Percentiles rank a stretch among this genome's conserved stretches.
These are phyloP conservation scores for Xylota segnis DNA, from an alignment of 2,888 invertebrate species.

Conservation along the genomic window DNA sequence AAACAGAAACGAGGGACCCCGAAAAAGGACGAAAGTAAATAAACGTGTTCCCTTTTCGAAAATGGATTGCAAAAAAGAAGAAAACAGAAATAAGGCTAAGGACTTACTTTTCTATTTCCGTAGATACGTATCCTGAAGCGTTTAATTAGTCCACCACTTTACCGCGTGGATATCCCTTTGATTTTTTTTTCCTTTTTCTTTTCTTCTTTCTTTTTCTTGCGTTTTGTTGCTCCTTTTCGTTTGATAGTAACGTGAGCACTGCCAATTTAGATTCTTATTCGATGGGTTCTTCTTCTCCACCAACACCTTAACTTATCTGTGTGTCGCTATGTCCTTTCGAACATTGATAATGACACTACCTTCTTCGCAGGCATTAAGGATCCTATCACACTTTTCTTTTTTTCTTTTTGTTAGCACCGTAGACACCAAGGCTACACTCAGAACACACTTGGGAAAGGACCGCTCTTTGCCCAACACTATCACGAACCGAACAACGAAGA, in stretches of 20 bases:
- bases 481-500: conserved; percentile 11
- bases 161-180: conserved; percentile 47
- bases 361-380: conserved; percentile 63
- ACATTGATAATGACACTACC: conserved; percentile 57
- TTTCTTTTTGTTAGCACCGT: neutral
- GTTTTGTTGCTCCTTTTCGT: conserved; percentile 4
- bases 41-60: conserved; percentile 11
- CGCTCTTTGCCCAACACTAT: neutral
- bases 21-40: conserved; percentile 30
- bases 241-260: conserved; percentile 10
- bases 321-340: conserved; percentile 61
- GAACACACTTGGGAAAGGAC: conserved; percentile 18
- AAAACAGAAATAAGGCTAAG: conserved; percentile 18
- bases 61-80: conserved; percentile 5
- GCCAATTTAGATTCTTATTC: conserved; percentile 12
- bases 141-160: conserved; percentile 61
- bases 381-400: conserved; percentile 26
- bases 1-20: conserved; percentile 7
- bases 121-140: conserved; percentile 75
- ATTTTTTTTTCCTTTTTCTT: neutral
- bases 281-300: conserved; percentile 12
- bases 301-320: conserved; percentile 39
- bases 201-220: neutral
- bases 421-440: conserved; percentile 32
- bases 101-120: conserved; percentile 75